Evolutionary conservation across 2,113 vertebrate species (phyloP), one percentile per base, ranked within the genome.

Genomic region (Sinocyclocheilus grahami): DNA sequence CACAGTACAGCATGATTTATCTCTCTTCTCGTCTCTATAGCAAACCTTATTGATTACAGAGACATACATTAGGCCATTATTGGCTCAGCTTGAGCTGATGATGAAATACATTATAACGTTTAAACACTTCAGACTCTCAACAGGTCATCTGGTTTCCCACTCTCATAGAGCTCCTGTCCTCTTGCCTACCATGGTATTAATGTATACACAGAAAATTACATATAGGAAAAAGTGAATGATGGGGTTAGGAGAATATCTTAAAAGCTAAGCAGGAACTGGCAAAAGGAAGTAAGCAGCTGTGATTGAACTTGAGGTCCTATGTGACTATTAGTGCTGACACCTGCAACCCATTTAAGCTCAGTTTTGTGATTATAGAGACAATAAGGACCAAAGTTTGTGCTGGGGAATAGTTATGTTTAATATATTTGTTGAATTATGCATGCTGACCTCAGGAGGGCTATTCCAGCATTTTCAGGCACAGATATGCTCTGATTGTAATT

Each of bases 261-360:
- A 92, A 93, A 95, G 95, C 94, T 94, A 89, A 95, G 93, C 95
- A 94, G 91, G 85, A 94, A 93, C 95, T 95, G 94, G 95, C 95
- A 96, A 96, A 92, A 95, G 93, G 95, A 96, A 95, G 94, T 95
- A 95, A 93, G 95, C 97, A 98, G 97, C 97, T 98, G 97, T 94
- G 93, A 92, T 93, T 95, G 87, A 94, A 94, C 95, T 96, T 87
- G 94, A 94, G 94, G 94, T 96, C 96, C 94, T 94, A 94, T 93
- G 94, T 95, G 95, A 95, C 94, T 95, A 95, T 95, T 97, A 97
- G 97, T 97, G 95, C 96, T 96, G 97, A 97, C 97, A 98, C 98
- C 97, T 99, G 97, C 96, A 98, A 97, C 95, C 96, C 96, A 98
- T 98, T 96, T 96, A 94, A 95, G 88, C 90, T 85, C 84, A 88